Percentiles rank a stretch among this genome's conserved stretches.
These are phyloP conservation scores for Onychorhynchus coronatus DNA, from an alignment of 2,113 vertebrate species.

Conservation along the genomic window DNA sequence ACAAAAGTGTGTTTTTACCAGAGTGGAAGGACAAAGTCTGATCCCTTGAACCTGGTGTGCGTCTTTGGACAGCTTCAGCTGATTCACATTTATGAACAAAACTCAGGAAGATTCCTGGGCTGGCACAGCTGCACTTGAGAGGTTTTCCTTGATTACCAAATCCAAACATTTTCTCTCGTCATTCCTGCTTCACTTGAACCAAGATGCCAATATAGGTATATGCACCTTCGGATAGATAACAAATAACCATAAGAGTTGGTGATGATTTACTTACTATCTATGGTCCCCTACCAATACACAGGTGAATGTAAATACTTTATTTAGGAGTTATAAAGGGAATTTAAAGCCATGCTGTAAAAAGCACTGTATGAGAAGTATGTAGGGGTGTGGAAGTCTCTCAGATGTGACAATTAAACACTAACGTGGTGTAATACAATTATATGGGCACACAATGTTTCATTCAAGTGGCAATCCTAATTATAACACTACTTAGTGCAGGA, in stretches of 20 bases:
- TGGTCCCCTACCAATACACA: not conserved
- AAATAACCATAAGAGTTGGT: not conserved
- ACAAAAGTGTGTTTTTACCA: not conserved
- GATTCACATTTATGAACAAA: not conserved
- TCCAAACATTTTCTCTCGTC: not conserved
- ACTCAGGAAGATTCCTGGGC: not conserved
- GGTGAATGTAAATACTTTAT: not conserved
- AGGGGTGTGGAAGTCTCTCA: not conserved
- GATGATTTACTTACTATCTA: not conserved
- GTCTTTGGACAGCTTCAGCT: not conserved
- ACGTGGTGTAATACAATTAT: slow-evolving; percentile 51
- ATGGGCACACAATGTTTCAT: slow-evolving; percentile 42
- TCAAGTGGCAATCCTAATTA: slow-evolving; percentile 65
- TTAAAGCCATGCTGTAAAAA: not conserved
- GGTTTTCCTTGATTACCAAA: not conserved
- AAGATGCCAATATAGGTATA: not conserved
- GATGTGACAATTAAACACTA: slow-evolving; percentile 46
- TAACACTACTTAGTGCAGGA: slow-evolving; percentile 36
- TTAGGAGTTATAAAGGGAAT: not conserved
- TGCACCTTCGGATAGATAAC: not conserved
- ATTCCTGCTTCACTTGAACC: not conserved
- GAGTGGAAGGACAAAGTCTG: not conserved
- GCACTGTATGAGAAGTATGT: not conserved
- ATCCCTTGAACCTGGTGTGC: not conserved
- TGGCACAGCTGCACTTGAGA: not conserved